phyloP scores from a whole-genome alignment of 2,113 vertebrate genomes.

The Gambusia holbrooki region DNA sequence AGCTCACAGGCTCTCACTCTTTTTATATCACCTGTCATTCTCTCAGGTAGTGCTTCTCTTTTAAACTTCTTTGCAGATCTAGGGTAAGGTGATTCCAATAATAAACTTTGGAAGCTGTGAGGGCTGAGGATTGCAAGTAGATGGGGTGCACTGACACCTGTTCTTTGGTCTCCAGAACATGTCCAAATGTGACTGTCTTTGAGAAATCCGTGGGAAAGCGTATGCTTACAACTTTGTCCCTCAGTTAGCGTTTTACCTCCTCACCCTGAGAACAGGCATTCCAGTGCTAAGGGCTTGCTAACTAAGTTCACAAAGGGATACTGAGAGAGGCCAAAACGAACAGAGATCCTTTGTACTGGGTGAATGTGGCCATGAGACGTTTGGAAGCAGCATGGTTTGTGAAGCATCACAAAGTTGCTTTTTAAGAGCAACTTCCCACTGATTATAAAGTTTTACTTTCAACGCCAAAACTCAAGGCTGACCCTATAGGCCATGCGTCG shows the following conservation, averaged over 20 bases:
- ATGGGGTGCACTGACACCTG: slow-evolving; percentile 15
- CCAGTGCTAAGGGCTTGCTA: slow-evolving; percentile 72
- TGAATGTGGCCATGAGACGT: slow-evolving; percentile 80
- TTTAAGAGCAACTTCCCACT: slow-evolving; percentile 45
- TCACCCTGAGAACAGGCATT: slow-evolving; percentile 76
- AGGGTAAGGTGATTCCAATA: not conserved
- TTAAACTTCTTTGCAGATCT: slow-evolving; percentile 27
- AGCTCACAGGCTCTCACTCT: slow-evolving; percentile 66
- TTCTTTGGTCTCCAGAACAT: slow-evolving; percentile 21
- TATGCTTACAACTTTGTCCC: slow-evolving; percentile 34
- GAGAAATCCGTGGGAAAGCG: slow-evolving; percentile 51
- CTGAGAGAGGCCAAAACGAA: slow-evolving; percentile 76
- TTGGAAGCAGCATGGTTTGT: slow-evolving; percentile 72
- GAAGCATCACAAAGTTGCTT: slow-evolving; percentile 77
- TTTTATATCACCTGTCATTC: slow-evolving; percentile 49
- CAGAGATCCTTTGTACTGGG: slow-evolving; percentile 80
- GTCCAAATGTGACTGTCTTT: slow-evolving; percentile 23
- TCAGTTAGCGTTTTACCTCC: slow-evolving; percentile 70
- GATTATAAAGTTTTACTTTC: slow-evolving; percentile 45
- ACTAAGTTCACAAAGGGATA: slow-evolving; percentile 80
- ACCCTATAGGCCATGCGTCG: slow-evolving; percentile 19
- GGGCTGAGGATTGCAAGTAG: slow-evolving; percentile 37
- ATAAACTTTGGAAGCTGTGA: slow-evolving; percentile 16
- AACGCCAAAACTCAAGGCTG: slow-evolving; percentile 38
- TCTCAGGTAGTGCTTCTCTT: slow-evolving; percentile 29